phyloP scores from a whole-genome alignment of 2,113 vertebrate species.

The Leiothrix lutea region DNA sequence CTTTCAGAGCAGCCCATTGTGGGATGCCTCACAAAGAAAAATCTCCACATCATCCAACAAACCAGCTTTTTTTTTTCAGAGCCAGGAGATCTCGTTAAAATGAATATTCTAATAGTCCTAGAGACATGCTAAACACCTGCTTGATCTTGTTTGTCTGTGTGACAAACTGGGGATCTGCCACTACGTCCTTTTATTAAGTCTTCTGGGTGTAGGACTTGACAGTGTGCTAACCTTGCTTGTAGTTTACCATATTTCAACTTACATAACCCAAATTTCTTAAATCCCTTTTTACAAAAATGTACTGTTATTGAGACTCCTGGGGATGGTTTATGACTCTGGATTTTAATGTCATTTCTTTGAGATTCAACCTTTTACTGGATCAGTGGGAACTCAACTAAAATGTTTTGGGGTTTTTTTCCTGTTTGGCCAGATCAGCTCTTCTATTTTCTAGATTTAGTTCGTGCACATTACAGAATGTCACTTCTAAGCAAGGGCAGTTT shows the following conservation, averaged over 20 bases:
- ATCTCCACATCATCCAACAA: background rate
- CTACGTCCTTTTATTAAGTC: fast-evolving
- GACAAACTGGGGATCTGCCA: background rate
- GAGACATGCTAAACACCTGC: background rate
- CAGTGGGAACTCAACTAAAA: background rate
- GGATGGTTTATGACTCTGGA: background rate
- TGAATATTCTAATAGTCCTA: background rate
- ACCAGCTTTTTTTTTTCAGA: background rate
- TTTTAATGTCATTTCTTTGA: background rate
- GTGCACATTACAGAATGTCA: background rate
- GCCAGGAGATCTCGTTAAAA: background rate
- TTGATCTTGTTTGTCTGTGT: background rate
- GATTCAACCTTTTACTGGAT: background rate
- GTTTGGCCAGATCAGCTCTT: background rate
- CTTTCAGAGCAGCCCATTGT: background rate
- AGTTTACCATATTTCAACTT: background rate
- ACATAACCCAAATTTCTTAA: background rate
- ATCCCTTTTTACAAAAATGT: background rate
- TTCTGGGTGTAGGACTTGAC: background rate
- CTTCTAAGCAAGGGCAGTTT: background rate
- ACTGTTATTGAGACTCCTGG: background rate
- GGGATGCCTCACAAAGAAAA: background rate
- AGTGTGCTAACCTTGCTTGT: background rate
- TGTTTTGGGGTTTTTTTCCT: background rate
- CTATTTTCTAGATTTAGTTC: background rate